Evolutionary conservation across 1,140 invertebrate species (phyloP).

Genomic region (Acromyrmex charruanus): DNA sequence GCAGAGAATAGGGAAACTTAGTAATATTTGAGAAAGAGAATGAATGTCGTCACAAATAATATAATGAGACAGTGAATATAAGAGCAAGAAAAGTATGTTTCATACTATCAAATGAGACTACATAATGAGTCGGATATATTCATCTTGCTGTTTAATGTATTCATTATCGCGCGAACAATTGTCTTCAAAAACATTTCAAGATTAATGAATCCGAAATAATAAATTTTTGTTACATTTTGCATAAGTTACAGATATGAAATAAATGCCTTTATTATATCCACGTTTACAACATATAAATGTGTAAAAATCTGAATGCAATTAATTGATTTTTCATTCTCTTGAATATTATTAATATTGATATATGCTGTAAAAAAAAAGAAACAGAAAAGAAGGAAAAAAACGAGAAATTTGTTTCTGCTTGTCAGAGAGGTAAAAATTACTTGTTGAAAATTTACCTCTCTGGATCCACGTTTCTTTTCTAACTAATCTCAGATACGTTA

Average conservation of each 20-base stretch:
- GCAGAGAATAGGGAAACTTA: not conserved
- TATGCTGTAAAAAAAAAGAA: not conserved
- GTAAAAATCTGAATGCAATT: not conserved
- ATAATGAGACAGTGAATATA: conserved; percentile 26
- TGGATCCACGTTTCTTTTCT: conserved; percentile 46
- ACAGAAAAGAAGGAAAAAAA: not conserved
- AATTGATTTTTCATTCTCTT: not conserved
- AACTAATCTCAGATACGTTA: conserved; percentile 64
- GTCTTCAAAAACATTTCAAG: not conserved
- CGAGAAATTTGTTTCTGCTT: conserved; percentile 23
- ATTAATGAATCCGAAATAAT: not conserved
- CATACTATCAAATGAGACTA: conserved; percentile 45
- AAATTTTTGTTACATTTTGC: not conserved
- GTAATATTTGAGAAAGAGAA: conserved; percentile 31
- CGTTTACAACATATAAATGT: not conserved
- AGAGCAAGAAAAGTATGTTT: conserved; percentile 45
- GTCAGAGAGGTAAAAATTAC: conserved; percentile 42
- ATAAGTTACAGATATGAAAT: not conserved
- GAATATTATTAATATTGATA: conserved; percentile 18
- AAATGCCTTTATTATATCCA: not conserved
- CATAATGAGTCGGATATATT: conserved; percentile 16
- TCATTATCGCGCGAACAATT: not conserved
- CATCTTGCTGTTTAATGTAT: conserved; percentile 32
- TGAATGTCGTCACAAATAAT: conserved; percentile 21
- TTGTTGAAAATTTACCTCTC: conserved; percentile 36